A percentile compares a stretch with the other conserved stretches of the same genome.
These are phyloP conservation scores for Actinia equina DNA, from an alignment of 64 coral and sea anemone species.

Conservation along the genomic window DNA sequence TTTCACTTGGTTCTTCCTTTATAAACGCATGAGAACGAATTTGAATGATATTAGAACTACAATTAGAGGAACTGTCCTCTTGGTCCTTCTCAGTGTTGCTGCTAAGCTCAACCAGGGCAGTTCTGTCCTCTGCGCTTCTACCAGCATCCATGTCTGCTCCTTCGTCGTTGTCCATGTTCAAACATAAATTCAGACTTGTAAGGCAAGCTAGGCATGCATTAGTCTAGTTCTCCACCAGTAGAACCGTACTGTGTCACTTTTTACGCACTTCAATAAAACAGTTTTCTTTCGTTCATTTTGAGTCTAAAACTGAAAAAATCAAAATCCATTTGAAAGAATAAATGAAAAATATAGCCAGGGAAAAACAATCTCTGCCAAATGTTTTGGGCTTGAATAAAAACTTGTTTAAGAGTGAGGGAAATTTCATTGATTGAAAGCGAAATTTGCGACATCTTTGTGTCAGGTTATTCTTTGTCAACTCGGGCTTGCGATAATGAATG, in stretches of 20 bases:
- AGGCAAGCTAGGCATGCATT: too few species aligned
- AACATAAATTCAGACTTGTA: too few species aligned
- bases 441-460: not conserved
- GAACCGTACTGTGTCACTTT: too few species aligned
- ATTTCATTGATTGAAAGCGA: not conserved
- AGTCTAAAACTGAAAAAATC: not conserved
- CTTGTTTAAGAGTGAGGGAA: too few species aligned
- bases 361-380: not conserved
- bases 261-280: not conserved
- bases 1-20: not conserved
- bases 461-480: not conserved
- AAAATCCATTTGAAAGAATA: not conserved
- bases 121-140: not conserved
- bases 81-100: not conserved
- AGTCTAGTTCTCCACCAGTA: not conserved
- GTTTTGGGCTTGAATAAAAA: not conserved
- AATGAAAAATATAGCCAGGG: not conserved
- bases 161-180: not conserved
- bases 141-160: not conserved
- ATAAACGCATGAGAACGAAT: not conserved
- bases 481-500: not conserved
- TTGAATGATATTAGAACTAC: not conserved
- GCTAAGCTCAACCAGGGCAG: not conserved
- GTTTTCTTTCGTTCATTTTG: not conserved
- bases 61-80: not conserved